A percentile compares a stretch with the other conserved stretches of the same genome.
These are phyloP conservation scores for Dorcus hopei DNA, from an alignment of 2,888 invertebrate species.

Conservation along the genomic window DNA sequence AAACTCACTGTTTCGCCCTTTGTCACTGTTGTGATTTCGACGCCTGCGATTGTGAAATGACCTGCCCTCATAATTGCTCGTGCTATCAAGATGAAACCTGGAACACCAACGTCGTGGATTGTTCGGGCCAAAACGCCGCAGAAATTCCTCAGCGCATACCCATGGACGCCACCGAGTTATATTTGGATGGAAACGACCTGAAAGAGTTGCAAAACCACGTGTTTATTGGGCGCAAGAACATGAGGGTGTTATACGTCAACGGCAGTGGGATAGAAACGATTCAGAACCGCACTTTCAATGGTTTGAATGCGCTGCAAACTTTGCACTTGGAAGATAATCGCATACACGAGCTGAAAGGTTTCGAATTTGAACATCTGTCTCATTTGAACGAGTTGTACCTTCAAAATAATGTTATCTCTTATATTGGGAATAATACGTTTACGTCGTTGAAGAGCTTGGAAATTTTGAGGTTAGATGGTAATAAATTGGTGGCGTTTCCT, in stretches of 20 bases:
- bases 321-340: constrained; percentile 85
- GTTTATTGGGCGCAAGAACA: constrained; percentile 86
- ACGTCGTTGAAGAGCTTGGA: constrained; percentile 73
- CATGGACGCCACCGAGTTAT: constrained; percentile 91
- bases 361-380: constrained; percentile 79
- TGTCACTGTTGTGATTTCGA: constrained; percentile 97
- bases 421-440: constrained; percentile 79
- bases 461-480: constrained; percentile 78
- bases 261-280: constrained; percentile 79
- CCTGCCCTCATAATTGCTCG: constrained; percentile 88
- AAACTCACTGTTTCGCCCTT: constrained; percentile 88
- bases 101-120: constrained; percentile 90
- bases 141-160: constrained; percentile 85
- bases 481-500: constrained; percentile 75
- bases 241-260: constrained; percentile 82
- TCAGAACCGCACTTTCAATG: constrained; percentile 88
- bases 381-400: constrained; percentile 78
- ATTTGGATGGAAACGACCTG: constrained; percentile 87
- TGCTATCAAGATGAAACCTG: constrained; percentile 94
- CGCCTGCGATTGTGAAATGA: constrained; percentile 96
- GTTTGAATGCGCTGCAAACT: constrained; percentile 72
- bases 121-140: constrained; percentile 73
- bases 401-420: constrained; percentile 78
- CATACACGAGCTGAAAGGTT: constrained; percentile 73
- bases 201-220: constrained; percentile 80